A percentile compares a stretch with the other conserved stretches of the same genome.
These are phyloP conservation scores for Trichoplusia ni DNA, from an alignment of 1,140 invertebrate genomes.

Conservation along the genomic window DNA sequence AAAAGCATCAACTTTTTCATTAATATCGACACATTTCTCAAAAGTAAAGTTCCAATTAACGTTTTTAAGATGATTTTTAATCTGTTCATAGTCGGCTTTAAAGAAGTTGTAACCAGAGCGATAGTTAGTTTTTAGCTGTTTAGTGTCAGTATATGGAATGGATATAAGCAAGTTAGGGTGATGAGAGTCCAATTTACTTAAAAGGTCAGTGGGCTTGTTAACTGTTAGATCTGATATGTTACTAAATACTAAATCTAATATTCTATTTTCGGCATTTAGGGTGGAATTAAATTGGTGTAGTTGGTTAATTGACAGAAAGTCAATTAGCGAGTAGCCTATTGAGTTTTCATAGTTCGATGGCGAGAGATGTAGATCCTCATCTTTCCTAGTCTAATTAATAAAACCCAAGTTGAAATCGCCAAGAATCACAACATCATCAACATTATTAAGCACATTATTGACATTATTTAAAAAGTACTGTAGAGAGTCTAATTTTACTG, in stretches of 20 bases:
- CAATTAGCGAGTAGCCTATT: neutral
- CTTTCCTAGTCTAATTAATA: constrained; percentile 4
- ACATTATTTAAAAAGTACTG: neutral
- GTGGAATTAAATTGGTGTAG: neutral
- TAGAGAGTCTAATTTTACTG: neutral
- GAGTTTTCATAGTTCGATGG: neutral
- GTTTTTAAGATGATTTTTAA: too few relatives aligned
- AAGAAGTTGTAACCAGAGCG: too few relatives aligned
- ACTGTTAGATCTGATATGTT: neutral
- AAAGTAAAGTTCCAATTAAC: too few relatives aligned
- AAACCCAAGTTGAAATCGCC: constrained; percentile 25
- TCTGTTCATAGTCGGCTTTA: too few relatives aligned
- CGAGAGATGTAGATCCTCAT: neutral
- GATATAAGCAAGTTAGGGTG: neutral
- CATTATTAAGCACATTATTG: neutral
- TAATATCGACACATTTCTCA: too few relatives aligned
- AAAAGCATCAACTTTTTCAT: too few relatives aligned
- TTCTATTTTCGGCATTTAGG: neutral
- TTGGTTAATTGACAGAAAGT: neutral
- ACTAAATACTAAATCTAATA: neutral
- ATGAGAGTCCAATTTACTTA: neutral
- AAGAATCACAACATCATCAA: constrained; percentile 19
- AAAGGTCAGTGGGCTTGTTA: neutral
- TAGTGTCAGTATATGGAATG: too few relatives aligned
- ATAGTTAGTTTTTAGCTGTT: too few relatives aligned